These are phyloP conservation scores for Chunga burmeisteri DNA, from an alignment of 2,113 vertebrate species.

Conservation along the genomic window DNA sequence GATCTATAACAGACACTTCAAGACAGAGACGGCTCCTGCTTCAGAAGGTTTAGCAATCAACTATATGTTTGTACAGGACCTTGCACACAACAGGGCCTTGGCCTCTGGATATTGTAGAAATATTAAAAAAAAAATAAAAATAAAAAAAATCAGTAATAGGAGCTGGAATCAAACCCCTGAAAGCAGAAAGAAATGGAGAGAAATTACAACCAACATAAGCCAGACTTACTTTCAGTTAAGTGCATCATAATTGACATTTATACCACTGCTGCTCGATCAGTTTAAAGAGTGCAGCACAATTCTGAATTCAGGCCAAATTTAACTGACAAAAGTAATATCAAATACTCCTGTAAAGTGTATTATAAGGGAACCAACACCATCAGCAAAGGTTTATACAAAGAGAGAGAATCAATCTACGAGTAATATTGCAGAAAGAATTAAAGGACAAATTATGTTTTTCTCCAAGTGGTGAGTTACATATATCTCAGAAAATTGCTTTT, in stretches of 20 bases:
- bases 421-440: not conserved
- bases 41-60: not conserved
- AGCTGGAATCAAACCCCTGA: not conserved
- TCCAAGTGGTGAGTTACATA: not conserved
- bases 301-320: not conserved
- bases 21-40: not conserved
- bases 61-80: not conserved
- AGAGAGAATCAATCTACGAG: not conserved
- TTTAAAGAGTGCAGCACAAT: not conserved
- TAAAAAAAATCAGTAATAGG: not conserved
- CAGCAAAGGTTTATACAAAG: not conserved
- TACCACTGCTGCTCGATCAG: not conserved
- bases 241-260: not conserved
- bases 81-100: not conserved
- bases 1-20: not conserved
- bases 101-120: not conserved
- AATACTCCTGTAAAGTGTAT: not conserved
- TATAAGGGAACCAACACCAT: not conserved
- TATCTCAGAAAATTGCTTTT: not conserved
- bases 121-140: not conserved
- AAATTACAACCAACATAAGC: not conserved
- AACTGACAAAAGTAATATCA: not conserved
- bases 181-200: not conserved
- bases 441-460: not conserved
- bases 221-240: not conserved